Percentiles rank a stretch among this genome's conserved stretches.
phyloP scores from a whole-genome alignment of 2,797 vertebrate species.

The Gymnothorax javanicus region DNA sequence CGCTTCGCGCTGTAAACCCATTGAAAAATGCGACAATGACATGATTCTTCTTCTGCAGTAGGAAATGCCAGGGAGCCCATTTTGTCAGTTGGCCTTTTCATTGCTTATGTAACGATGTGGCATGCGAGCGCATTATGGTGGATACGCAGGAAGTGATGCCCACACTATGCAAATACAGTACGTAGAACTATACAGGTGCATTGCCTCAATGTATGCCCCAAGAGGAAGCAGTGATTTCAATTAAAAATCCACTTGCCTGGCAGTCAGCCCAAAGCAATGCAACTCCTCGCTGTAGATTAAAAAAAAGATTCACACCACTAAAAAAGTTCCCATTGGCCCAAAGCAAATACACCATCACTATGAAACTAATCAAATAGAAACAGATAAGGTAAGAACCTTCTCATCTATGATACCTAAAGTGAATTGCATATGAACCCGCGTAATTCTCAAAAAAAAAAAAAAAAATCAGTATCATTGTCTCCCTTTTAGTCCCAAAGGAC shows the following conservation, averaged over 20 bases:
- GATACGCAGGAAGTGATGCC: not conserved
- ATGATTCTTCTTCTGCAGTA: not conserved
- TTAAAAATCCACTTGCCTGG: no score
- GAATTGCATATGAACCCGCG: not conserved
- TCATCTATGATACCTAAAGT: not conserved
- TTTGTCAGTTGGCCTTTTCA: not conserved
- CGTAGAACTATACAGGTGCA: not conserved
- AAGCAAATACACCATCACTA: not conserved
- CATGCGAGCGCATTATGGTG: not conserved
- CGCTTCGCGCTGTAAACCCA: not conserved
- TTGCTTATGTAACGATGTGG: not conserved
- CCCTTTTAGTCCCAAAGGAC: no score
- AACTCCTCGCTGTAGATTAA: not conserved
- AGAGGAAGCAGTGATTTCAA: not conserved
- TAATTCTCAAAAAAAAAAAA: not conserved
- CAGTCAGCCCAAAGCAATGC: not conserved
- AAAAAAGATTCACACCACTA: not conserved
- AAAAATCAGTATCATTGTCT: not conserved
- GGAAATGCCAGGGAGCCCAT: not conserved
- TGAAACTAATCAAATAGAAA: not conserved
- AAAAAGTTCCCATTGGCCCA: not conserved
- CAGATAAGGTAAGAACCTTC: not conserved
- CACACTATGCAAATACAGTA: not conserved
- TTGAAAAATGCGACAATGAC: slow-evolving; percentile 1
- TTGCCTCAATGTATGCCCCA: not conserved